These are phyloP conservation scores for Hemicrepidius hirtus DNA, from an alignment of 2,888 invertebrate species.

Conservation along the genomic window DNA sequence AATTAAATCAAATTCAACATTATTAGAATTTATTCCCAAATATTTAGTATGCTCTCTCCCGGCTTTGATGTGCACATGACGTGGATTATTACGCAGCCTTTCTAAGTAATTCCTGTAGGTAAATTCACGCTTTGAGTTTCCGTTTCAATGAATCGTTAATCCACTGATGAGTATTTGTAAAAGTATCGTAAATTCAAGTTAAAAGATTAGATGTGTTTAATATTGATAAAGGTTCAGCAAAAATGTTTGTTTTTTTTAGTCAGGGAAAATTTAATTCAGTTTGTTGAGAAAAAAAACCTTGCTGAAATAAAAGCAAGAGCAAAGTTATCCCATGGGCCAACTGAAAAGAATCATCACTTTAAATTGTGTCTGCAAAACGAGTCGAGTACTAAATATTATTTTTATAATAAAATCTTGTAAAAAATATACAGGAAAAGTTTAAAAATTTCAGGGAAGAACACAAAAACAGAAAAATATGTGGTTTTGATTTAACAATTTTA, in stretches of 20 bases:
- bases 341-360: too few relatives aligned
- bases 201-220: neutral
- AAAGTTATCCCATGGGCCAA: too few relatives aligned
- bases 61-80: slow-evolving; percentile 45
- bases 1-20: slow-evolving; percentile 42
- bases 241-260: neutral
- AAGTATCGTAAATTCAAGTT: slow-evolving; percentile 8
- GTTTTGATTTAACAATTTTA: too few relatives aligned
- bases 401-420: too few relatives aligned
- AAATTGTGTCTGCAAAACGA: too few relatives aligned
- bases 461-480: too few relatives aligned
- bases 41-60: slow-evolving; percentile 32
- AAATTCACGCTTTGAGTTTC: slow-evolving; percentile 36
- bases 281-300: too few relatives aligned
- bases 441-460: too few relatives aligned
- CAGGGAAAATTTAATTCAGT: too few relatives aligned
- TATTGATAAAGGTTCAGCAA: neutral
- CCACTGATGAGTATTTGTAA: slow-evolving; percentile 6
- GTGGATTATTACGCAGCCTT: slow-evolving; percentile 38
- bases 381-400: too few relatives aligned
- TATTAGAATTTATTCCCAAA: slow-evolving; percentile 46
- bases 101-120: slow-evolving; percentile 35
- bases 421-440: too few relatives aligned
- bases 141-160: slow-evolving; percentile 11
- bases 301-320: too few relatives aligned